Conservation (phyloP, 2,797 vertebrate species). For the Fundulus diaphanus region DNA sequence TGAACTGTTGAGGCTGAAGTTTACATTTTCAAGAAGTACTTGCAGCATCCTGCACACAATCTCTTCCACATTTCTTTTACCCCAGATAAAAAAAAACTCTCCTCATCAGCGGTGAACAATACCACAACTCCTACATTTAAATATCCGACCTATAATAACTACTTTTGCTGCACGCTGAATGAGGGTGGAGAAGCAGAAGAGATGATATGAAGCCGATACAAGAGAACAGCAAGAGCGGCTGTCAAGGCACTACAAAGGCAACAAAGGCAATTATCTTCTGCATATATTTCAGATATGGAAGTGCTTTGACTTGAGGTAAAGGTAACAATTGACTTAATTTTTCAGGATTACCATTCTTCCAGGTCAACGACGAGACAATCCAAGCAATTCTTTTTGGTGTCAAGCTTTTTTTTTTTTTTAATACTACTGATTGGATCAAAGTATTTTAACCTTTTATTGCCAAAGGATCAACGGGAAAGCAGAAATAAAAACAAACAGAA, state of each 20-base stretch:
- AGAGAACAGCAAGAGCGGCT: slow-evolving; percentile 54
- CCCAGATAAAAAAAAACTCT: slow-evolving; percentile 2
- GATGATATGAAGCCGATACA: slow-evolving; percentile 37
- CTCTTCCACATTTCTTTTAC: slow-evolving; percentile 19
- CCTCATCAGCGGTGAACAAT: slow-evolving; percentile 10
- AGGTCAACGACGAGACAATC: slow-evolving; percentile 17
- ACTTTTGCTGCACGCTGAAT: slow-evolving; percentile 5
- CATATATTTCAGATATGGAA: slow-evolving; percentile 23
- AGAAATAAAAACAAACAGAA: not conserved
- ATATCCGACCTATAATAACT: slow-evolving; percentile 50
- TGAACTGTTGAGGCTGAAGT: not conserved
- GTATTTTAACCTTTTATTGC: not conserved
- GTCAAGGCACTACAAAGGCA: slow-evolving; percentile 28
- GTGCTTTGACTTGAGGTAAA: slow-evolving; percentile 9
- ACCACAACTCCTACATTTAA: slow-evolving; percentile 47
- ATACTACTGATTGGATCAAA: not conserved
- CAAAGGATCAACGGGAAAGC: not conserved
- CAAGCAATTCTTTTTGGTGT: not conserved
- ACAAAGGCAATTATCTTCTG: slow-evolving; percentile 50
- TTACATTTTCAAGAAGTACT: not conserved
- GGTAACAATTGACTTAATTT: slow-evolving; percentile 12
- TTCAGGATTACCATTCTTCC: not conserved
- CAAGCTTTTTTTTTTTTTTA: not conserved
- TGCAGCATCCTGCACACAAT: not conserved
- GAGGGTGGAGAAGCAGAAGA: slow-evolving; percentile 49